Percentiles rank a stretch among this genome's conserved stretches.
These are phyloP conservation scores for Ceratina calcarata DNA, from an alignment of 1,140 invertebrate genomes.

Conservation along the genomic window DNA sequence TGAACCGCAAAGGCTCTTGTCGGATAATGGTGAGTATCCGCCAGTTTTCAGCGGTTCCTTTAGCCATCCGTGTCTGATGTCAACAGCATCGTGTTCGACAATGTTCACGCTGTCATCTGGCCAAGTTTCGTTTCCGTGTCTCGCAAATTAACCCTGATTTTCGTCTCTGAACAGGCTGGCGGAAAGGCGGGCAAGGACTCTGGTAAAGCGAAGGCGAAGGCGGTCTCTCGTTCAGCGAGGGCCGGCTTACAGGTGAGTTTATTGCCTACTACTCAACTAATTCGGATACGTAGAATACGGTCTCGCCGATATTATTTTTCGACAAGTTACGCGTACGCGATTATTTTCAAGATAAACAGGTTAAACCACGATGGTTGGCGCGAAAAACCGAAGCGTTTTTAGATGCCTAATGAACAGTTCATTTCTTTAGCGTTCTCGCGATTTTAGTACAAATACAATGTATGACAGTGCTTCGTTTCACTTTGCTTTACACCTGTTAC, in stretches of 20 bases:
- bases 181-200: conserved; percentile 99
- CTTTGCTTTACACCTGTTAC: background rate
- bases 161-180: conserved; percentile 88
- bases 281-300: background rate
- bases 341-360: conserved; percentile 50
- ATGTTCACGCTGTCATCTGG: conserved; percentile 66
- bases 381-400: conserved; percentile 65
- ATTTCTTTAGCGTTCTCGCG: background rate
- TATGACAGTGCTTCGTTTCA: background rate
- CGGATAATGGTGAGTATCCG: conserved; percentile 81
- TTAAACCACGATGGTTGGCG: conserved; percentile 73
- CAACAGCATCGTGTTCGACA: conserved; percentile 53
- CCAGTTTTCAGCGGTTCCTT: conserved; percentile 75
- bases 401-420: conserved; percentile 22
- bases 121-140: conserved; percentile 76
- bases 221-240: conserved; percentile 97
- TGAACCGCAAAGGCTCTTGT: conserved; percentile 68
- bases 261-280: background rate
- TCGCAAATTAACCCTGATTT: conserved; percentile 78
- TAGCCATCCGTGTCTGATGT: conserved; percentile 66
- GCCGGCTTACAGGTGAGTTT: conserved; percentile 96
- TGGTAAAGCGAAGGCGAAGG: conserved; percentile 99
- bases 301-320: background rate
- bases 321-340: background rate
- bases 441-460: background rate